Evolutionary conservation across 2,113 vertebrate genomes (phyloP).

Genomic region (Corythoichthys haematopterus): DNA sequence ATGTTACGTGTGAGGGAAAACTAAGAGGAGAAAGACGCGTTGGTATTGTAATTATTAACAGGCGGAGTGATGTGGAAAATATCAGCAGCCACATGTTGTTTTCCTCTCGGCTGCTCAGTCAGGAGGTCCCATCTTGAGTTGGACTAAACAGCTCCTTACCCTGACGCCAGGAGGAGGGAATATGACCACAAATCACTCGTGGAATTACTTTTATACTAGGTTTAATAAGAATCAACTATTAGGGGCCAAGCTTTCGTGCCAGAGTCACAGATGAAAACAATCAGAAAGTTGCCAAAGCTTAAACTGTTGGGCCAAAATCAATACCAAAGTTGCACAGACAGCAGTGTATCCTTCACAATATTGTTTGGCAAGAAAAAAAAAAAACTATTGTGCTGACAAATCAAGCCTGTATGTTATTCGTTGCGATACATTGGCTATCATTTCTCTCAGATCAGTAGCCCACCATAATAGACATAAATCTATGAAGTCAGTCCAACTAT

Average conservation of each 20-base stretch:
- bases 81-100: conserved; percentile 10
- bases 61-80: conserved; percentile 8
- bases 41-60: background rate
- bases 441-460: background rate
- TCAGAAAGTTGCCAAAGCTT: background rate
- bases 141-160: background rate
- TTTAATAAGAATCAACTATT: background rate
- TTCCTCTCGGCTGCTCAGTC: conserved; percentile 4
- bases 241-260: background rate
- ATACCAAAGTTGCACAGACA: background rate
- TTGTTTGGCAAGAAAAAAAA: background rate
- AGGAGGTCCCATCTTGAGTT: background rate
- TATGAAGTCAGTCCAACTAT: background rate
- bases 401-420: background rate
- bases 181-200: background rate
- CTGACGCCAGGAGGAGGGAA: conserved; percentile 1
- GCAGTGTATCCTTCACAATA: background rate
- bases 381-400: background rate
- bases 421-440: background rate
- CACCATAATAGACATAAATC: background rate
- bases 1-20: background rate
- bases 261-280: background rate
- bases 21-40: background rate
- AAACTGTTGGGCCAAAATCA: background rate
- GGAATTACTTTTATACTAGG: background rate